Evolutionary conservation across 2,797 vertebrate species (phyloP).

Genomic region (Limnodromus scolopaceus): DNA sequence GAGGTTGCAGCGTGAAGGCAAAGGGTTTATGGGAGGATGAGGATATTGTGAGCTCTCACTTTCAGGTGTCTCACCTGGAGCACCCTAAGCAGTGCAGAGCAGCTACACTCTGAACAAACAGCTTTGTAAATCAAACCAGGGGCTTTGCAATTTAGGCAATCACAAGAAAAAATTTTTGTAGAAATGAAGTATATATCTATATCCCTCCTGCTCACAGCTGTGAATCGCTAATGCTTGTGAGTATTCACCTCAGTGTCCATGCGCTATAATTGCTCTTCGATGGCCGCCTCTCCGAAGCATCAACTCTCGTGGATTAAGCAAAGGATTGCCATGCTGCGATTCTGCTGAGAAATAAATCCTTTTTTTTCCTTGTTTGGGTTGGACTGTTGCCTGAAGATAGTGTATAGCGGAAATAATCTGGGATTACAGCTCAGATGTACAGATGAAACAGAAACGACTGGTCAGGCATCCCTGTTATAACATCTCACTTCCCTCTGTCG

Average conservation of each 20-base stretch:
- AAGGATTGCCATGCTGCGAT: background rate
- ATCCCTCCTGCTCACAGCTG: background rate
- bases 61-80: background rate
- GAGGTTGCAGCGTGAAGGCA: background rate
- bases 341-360: background rate
- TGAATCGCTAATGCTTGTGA: background rate
- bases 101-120: background rate
- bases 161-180: background rate
- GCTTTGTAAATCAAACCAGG: background rate
- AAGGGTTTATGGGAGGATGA: background rate
- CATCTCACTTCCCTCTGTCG: background rate
- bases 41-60: fast-evolving
- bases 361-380: background rate
- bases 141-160: background rate
- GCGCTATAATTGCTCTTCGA: background rate
- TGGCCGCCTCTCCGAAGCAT: background rate
- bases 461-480: background rate
- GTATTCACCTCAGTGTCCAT: background rate
- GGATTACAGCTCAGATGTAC: background rate
- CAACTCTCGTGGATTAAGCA: background rate
- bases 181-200: background rate
- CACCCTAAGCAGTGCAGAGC: background rate
- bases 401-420: background rate
- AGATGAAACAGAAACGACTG: background rate
- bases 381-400: background rate